Percentiles rank a stretch among this genome's conserved stretches.
These are phyloP conservation scores for Tiaroga cobitis DNA, from an alignment of 2,797 vertebrate genomes.

Conservation along the genomic window DNA sequence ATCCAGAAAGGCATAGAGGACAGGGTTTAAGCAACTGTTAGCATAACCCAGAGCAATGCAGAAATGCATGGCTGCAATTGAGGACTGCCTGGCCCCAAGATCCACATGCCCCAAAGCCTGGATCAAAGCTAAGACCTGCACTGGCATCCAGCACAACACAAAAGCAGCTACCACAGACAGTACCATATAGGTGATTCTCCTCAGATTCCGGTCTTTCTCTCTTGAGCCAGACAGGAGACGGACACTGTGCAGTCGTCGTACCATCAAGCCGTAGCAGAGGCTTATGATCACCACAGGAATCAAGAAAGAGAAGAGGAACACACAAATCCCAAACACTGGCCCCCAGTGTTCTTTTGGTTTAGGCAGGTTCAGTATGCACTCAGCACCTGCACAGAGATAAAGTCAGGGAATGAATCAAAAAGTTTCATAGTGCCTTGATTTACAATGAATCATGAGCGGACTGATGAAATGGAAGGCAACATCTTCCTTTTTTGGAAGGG, in stretches of 20 bases:
- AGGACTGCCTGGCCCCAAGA: constrained; percentile 77
- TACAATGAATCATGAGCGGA: neutral
- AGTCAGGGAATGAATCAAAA: neutral
- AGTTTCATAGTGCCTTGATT: neutral
- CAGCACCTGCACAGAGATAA: constrained; percentile 74
- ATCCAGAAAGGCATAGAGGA: constrained; percentile 87
- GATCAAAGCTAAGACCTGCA: constrained; percentile 85
- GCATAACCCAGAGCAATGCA: constrained; percentile 84
- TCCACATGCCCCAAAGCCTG: constrained; percentile 72
- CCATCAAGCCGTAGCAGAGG: constrained; percentile 93
- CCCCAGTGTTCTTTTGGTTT: constrained; percentile 93
- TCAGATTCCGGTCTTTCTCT: constrained; percentile 91
- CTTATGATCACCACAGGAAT: constrained; percentile 92
- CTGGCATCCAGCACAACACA: constrained; percentile 86
- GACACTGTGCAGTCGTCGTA: constrained; percentile 88
- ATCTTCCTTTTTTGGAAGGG: neutral
- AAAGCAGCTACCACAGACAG: constrained; percentile 87
- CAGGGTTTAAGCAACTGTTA: constrained; percentile 88
- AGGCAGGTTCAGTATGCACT: constrained; percentile 86
- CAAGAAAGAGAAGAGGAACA: constrained; percentile 94
- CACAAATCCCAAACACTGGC: constrained; percentile 92
- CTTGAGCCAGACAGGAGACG: constrained; percentile 92
- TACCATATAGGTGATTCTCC: constrained; percentile 85
- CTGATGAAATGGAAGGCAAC: neutral
- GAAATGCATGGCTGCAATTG: constrained; percentile 83